Conservation (phyloP, 2,113 vertebrate species). For the Pterocles burchelli region DNA sequence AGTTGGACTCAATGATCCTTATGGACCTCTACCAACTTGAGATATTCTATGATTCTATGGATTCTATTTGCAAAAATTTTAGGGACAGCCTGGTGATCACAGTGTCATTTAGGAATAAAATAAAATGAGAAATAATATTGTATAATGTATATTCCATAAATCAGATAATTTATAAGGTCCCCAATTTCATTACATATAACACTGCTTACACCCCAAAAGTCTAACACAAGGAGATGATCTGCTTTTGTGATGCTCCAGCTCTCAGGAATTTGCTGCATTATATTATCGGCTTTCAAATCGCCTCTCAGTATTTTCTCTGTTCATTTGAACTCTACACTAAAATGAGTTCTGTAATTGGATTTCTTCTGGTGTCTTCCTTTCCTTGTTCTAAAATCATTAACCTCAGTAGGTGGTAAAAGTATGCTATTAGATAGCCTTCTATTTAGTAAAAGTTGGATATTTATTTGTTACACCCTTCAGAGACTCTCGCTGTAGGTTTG, state of each 20-base stretch:
- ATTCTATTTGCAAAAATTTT: not conserved
- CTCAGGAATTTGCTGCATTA: not conserved
- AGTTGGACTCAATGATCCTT: not conserved
- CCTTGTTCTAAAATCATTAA: not conserved
- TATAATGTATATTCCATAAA: not conserved
- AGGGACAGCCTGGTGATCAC: not conserved
- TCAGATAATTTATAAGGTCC: not conserved
- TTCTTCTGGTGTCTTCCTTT: not conserved
- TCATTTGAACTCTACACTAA: not conserved
- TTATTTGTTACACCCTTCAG: not conserved
- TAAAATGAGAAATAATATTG: not conserved
- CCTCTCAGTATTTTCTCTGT: not conserved
- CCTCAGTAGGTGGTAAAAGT: not conserved
- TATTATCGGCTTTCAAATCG: not conserved
- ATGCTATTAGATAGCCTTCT: not conserved
- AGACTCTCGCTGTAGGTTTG: not conserved
- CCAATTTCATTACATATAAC: not conserved
- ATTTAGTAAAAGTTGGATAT: not conserved
- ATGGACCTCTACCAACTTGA: not conserved
- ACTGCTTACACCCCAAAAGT: not conserved
- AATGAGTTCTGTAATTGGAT: conserved; percentile 3
- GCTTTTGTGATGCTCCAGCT: not conserved
- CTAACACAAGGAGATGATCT: not conserved
- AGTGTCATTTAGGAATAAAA: not conserved
- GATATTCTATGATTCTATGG: not conserved